Evolutionary conservation across 2,888 invertebrate genomes (phyloP), one percentile per base, ranked within the genome.

Genomic region (Ryuthela nishihirai): DNA sequence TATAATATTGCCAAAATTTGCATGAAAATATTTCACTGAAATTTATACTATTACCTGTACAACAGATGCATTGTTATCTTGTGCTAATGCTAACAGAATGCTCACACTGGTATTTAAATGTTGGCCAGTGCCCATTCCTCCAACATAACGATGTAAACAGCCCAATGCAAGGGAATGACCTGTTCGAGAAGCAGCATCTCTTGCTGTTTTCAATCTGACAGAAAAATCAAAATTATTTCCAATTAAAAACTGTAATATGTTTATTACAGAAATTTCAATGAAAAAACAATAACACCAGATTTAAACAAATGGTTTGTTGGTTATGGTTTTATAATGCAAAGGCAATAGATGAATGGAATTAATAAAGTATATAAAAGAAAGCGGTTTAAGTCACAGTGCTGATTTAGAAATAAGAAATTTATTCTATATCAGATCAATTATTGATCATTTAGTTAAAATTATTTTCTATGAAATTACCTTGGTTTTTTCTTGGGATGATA

Each of bases 81-180:
- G 95, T 1, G 95, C 93, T 32, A 98, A 77, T 1, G 97, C 95
- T 18, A 98, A 77, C 40, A 99, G 75, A 72, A 98, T 93, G 34
- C 93, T 93, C 68, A 99, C 88, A 73, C 93, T 94, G 2, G 94
- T 90, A 71, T 87, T 90, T 48, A 93, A 80, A 77, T 94, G 90
- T 70, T 97, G 95, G 64, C 92, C 91, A 2, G 93, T 91, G 1
- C 97, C 92, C 84, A 94, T 87, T 4, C 97, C 92, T 6, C 98
- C 97, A 0, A 97, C 85, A 69, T 95, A 95, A 26, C 93, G 82
- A 77, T 97, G 97, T 41, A 99, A 81, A 69, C 93, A 94, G 32
- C 98, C 99, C n/a, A 97, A 80, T 0, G 97, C 93, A 62, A 99
- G 77, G 0, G 90, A 90, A 75, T 91, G 90, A 4, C 81, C 80